Evolutionary conservation across 2,797 vertebrate species (phyloP).

Genomic region (Thunnus albacares): DNA sequence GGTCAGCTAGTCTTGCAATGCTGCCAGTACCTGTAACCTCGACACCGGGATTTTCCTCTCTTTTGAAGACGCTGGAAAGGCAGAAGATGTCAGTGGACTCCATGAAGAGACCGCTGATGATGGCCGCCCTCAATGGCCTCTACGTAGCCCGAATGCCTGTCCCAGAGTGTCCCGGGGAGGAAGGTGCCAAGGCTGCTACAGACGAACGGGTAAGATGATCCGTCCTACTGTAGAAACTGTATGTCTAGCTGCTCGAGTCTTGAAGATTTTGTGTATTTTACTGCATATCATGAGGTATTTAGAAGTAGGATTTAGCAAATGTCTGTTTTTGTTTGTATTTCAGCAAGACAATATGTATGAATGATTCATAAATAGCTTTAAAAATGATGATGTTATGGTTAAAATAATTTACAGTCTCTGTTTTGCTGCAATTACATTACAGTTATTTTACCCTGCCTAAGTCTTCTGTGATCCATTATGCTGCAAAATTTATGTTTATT

Average conservation of each 20-base stretch:
- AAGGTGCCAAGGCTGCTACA: slow-evolving; percentile 87
- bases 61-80: slow-evolving; percentile 94
- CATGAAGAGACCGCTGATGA: slow-evolving; percentile 96
- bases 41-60: slow-evolving; percentile 83
- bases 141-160: slow-evolving; percentile 92
- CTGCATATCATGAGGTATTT: neutral
- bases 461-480: neutral
- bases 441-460: neutral
- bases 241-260: neutral
- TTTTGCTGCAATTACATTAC: neutral
- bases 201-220: slow-evolving; percentile 92
- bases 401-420: neutral
- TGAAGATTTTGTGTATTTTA: neutral
- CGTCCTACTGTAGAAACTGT: neutral
- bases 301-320: neutral
- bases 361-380: neutral
- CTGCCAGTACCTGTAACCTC: slow-evolving; percentile 83
- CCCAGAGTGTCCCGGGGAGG: slow-evolving; percentile 89
- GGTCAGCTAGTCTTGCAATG: slow-evolving; percentile 67
- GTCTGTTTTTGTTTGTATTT: neutral
- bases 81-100: slow-evolving; percentile 98
- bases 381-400: neutral
- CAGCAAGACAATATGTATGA: neutral
- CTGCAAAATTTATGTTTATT: neutral
- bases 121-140: slow-evolving; percentile 95